A percentile compares a stretch with the other conserved stretches of the same genome.
These are phyloP conservation scores for Tetropium fuscum DNA, from an alignment of 2,888 invertebrate genomes.

Conservation along the genomic window DNA sequence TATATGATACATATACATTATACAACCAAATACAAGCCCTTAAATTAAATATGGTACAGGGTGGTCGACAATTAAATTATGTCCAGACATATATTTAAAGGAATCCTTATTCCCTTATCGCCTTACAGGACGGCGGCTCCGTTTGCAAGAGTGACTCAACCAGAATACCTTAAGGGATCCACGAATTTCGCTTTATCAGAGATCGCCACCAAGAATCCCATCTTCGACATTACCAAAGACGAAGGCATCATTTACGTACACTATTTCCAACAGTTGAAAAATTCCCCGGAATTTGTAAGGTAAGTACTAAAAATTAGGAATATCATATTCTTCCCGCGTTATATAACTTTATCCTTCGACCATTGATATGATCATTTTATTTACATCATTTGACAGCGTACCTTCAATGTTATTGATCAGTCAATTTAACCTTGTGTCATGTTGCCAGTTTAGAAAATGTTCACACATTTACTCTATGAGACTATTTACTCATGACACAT, in stretches of 20 bases:
- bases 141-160: conserved; percentile 67
- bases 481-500: too few species aligned
- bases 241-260: conserved; percentile 72
- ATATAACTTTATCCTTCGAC: neutral
- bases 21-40: too few species aligned
- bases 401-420: neutral
- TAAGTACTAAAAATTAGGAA: conserved; percentile 47
- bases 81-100: too few species aligned
- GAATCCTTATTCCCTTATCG: too few species aligned
- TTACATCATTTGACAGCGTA: too few species aligned
- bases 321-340: too few species aligned
- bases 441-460: too few species aligned
- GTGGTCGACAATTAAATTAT: too few species aligned
- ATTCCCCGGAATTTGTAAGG: conserved; percentile 64
- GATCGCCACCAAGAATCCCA: conserved; percentile 46
- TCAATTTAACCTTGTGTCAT: too few species aligned
- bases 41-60: too few species aligned
- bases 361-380: neutral
- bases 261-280: conserved; percentile 64
- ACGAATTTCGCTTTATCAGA: conserved; percentile 44
- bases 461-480: too few species aligned
- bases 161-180: conserved; percentile 51
- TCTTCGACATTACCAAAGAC: conserved; percentile 68
- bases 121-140: conserved; percentile 66
- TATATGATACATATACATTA: too few species aligned